phyloP scores from a whole-genome alignment of 2,113 vertebrate species.

The Gavialis gangeticus region DNA sequence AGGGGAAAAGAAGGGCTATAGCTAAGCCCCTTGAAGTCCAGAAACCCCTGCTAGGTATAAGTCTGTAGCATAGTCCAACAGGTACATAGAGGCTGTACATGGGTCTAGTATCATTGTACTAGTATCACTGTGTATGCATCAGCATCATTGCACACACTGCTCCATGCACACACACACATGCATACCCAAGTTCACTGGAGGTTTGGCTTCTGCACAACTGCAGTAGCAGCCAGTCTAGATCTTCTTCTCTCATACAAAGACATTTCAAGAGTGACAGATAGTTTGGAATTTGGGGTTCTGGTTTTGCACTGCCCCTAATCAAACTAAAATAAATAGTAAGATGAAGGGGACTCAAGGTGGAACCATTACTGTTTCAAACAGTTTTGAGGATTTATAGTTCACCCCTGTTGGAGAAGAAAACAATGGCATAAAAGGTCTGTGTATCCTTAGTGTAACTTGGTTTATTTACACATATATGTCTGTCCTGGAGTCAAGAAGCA shows the following conservation, averaged over 20 bases:
- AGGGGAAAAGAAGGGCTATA: background rate
- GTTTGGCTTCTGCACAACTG: background rate
- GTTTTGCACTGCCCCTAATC: background rate
- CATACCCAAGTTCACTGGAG: background rate
- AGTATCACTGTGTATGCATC: no score
- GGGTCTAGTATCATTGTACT: background rate
- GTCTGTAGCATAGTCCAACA: background rate
- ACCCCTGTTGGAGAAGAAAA: background rate
- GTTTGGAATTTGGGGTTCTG: background rate
- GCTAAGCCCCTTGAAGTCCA: background rate
- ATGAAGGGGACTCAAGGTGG: background rate
- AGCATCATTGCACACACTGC: no score
- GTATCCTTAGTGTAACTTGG: background rate
- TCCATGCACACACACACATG: no score
- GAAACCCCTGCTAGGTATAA: background rate
- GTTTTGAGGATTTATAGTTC: background rate
- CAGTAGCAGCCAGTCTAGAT: background rate
- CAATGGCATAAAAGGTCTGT: background rate
- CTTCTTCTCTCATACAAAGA: background rate
- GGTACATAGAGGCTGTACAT: background rate
- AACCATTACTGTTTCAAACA: no score
- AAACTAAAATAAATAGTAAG: background rate
- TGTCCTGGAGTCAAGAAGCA: constrained; percentile 1
- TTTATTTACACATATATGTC: background rate
- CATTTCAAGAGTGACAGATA: background rate